Conservation (phyloP, 2,113 vertebrate genomes). For the Dipodomys spectabilis region DNA sequence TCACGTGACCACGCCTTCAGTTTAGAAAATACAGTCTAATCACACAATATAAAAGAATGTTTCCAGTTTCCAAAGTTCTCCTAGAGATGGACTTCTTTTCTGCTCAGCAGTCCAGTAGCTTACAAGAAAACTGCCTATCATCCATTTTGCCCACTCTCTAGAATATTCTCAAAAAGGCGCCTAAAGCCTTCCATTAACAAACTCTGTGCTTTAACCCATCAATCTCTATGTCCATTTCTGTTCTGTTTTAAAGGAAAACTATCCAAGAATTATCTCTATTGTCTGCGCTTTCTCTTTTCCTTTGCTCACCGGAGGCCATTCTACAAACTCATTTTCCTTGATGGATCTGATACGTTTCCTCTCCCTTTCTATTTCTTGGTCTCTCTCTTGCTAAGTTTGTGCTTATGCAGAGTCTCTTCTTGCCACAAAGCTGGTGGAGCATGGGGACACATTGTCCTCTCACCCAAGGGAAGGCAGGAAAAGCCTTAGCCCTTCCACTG, state of each 20-base stretch:
- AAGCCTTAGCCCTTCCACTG: not conserved
- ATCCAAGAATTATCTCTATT: not conserved
- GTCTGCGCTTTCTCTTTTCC: not conserved
- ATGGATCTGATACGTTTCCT: not conserved
- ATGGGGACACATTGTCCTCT: not conserved
- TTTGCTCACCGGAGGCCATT: not conserved
- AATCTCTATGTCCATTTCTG: not conserved
- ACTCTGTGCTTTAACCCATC: not conserved
- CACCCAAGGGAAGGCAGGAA: not conserved
- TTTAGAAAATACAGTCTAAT: constrained; percentile 42
- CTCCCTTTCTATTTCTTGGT: not conserved
- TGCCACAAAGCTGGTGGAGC: not conserved
- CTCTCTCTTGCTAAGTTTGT: not conserved
- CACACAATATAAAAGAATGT: not conserved
- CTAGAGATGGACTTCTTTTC: not conserved
- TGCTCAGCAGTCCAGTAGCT: not conserved
- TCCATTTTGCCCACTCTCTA: not conserved
- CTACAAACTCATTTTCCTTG: not conserved
- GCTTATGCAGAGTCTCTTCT: not conserved
- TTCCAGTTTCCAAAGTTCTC: not conserved
- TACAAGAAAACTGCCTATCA: not conserved
- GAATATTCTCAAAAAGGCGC: not conserved
- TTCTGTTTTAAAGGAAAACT: not conserved
- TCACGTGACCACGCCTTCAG: not conserved
- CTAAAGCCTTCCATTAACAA: not conserved